A percentile compares a stretch with the other conserved stretches of the same genome.
These are phyloP conservation scores for Leucophenga varia DNA, from an alignment of 1,140 invertebrate genomes.

Conservation along the genomic window DNA sequence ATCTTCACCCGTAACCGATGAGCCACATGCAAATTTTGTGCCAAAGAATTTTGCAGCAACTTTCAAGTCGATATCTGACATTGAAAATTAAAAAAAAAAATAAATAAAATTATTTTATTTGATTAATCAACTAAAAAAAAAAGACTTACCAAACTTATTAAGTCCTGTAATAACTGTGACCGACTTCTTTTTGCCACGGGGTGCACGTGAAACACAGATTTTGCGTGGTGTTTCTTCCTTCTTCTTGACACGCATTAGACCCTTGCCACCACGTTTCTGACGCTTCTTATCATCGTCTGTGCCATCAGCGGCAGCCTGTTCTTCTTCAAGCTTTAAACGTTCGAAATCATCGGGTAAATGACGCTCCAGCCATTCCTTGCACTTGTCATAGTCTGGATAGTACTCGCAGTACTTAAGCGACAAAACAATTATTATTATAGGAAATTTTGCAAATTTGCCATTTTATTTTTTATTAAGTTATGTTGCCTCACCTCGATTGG, in stretches of 20 bases:
- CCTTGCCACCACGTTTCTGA: slow-evolving; percentile 88
- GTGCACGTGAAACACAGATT: slow-evolving; percentile 83
- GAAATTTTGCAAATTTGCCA: too few relatives aligned
- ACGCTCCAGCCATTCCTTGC: slow-evolving; percentile 93
- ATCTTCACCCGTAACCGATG: slow-evolving; percentile 97
- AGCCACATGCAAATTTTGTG: slow-evolving; percentile 96
- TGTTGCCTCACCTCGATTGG: slow-evolving; percentile 69
- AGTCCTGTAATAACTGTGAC: slow-evolving; percentile 89
- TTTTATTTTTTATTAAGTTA: too few relatives aligned
- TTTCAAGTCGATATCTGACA: slow-evolving; percentile 94
- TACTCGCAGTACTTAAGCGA: slow-evolving; percentile 89
- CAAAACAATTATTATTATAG: not conserved
- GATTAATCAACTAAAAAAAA: not conserved
- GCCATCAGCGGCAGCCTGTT: slow-evolving; percentile 62
- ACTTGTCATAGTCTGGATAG: slow-evolving; percentile 96
- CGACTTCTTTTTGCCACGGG: slow-evolving; percentile 97
- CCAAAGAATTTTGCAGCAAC: slow-evolving; percentile 98
- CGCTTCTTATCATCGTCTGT: slow-evolving; percentile 88
- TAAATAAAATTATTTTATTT: not conserved
- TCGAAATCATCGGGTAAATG: slow-evolving; percentile 92
- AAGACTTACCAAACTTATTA: slow-evolving; percentile 77
- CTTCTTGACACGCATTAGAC: slow-evolving; percentile 84
- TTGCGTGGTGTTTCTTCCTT: slow-evolving; percentile 88
- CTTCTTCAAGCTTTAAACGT: slow-evolving; percentile 68
- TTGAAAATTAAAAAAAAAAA: slow-evolving; percentile 33